These are phyloP conservation scores for Micrasema minimum DNA, from an alignment of 1,140 invertebrate genomes.

Conservation along the genomic window DNA sequence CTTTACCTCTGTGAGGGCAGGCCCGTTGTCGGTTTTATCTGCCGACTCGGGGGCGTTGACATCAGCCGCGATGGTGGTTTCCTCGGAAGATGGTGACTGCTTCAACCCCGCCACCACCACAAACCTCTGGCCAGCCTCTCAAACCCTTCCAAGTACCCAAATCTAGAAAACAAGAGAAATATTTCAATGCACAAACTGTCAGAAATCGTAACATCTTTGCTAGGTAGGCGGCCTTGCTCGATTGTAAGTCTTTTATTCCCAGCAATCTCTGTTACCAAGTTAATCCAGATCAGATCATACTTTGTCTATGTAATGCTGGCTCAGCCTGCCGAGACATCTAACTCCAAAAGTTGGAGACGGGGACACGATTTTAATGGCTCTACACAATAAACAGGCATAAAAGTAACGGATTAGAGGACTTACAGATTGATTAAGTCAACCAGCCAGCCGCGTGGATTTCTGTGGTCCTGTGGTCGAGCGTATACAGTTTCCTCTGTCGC, in stretches of 20 bases:
- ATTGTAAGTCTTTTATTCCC: too few relatives aligned
- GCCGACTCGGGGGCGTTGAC: constrained; percentile 28
- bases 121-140: constrained; percentile 86
- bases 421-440: constrained; percentile 94
- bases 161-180: constrained; percentile 67
- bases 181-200: too few relatives aligned
- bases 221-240: too few relatives aligned
- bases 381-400: too few relatives aligned
- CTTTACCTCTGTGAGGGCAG: constrained; percentile 43
- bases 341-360: too few relatives aligned
- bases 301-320: too few relatives aligned
- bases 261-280: too few relatives aligned
- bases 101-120: constrained; percentile 64
- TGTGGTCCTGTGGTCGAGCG: constrained; percentile 81
- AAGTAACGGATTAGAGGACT: too few relatives aligned
- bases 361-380: too few relatives aligned
- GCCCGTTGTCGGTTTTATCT: constrained; percentile 43
- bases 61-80: constrained; percentile 53
- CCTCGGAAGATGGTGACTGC: constrained; percentile 60
- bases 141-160: constrained; percentile 91
- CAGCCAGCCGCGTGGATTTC: constrained; percentile 89
- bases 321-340: too few relatives aligned
- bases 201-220: too few relatives aligned
- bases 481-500: constrained; percentile 75
- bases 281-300: too few relatives aligned